These are phyloP conservation scores for Thryonomys swinderianus DNA, from an alignment of 2,113 vertebrate genomes.

Conservation along the genomic window DNA sequence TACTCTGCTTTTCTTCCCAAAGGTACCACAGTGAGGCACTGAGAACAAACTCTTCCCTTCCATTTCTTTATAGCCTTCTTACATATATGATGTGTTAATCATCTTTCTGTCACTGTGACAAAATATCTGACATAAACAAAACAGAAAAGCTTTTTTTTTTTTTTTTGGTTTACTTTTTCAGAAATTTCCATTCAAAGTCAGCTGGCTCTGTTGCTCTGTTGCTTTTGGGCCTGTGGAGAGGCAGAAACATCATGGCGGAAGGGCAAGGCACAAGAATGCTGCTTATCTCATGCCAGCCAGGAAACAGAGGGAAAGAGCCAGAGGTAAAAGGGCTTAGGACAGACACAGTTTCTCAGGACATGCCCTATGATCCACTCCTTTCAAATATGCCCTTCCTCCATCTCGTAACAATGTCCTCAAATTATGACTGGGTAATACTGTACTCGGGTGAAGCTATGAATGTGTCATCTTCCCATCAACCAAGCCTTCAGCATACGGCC, in stretches of 20 bases:
- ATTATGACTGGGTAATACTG: neutral
- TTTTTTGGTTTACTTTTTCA: neutral
- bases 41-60: neutral
- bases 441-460: neutral
- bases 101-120: neutral
- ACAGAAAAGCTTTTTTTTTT: neutral
- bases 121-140: neutral
- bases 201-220: neutral
- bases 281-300: neutral
- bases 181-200: neutral
- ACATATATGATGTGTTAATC: neutral
- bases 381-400: neutral
- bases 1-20: neutral
- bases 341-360: neutral
- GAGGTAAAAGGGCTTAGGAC: neutral
- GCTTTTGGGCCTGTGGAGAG: neutral
- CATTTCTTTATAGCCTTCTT: neutral
- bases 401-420: neutral
- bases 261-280: neutral
- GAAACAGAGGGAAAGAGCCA: neutral
- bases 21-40: neutral
- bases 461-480: neutral
- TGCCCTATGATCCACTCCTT: neutral
- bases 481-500: neutral
- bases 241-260: neutral